phyloP scores from a whole-genome alignment of 2,113 vertebrate genomes.

The Hypanus sabinus region DNA sequence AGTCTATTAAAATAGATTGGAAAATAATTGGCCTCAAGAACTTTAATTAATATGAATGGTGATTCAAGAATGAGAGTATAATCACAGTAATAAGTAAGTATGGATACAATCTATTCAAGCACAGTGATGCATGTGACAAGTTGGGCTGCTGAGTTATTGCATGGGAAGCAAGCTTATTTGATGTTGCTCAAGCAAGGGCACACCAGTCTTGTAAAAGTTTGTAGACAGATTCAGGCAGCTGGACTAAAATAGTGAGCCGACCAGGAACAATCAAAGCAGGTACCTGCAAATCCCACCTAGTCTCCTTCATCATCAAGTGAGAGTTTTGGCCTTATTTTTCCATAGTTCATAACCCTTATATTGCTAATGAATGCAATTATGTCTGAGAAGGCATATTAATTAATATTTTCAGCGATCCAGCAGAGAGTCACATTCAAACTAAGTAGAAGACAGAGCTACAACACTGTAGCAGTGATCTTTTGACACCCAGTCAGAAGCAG shows the following conservation, averaged over 20 bases:
- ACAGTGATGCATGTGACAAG: slow-evolving; percentile 22
- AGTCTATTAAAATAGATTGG: slow-evolving; percentile 28
- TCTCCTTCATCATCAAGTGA: too few relatives aligned
- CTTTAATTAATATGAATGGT: slow-evolving; percentile 28
- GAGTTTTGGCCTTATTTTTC: not conserved
- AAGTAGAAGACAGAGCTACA: not conserved
- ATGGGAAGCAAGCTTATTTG: not conserved
- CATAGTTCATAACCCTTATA: too few relatives aligned
- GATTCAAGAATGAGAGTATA: slow-evolving; percentile 23
- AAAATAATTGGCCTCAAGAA: slow-evolving; percentile 26
- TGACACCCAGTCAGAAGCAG: not conserved
- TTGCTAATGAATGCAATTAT: too few relatives aligned
- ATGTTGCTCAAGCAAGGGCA: not conserved
- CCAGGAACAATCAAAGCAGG: not conserved
- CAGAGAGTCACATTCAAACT: not conserved
- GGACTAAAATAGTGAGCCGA: not conserved
- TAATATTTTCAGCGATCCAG: not conserved
- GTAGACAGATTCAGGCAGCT: not conserved
- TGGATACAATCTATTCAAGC: not conserved
- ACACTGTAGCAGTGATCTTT: not conserved
- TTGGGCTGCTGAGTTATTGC: not conserved
- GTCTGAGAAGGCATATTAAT: not conserved
- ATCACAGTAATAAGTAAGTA: slow-evolving; percentile 21
- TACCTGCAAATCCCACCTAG: too few relatives aligned
- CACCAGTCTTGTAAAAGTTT: not conserved